These are phyloP conservation scores for Drosophila sechellia DNA, from an alignment of 1,140 invertebrate genomes.

Conservation along the genomic window DNA sequence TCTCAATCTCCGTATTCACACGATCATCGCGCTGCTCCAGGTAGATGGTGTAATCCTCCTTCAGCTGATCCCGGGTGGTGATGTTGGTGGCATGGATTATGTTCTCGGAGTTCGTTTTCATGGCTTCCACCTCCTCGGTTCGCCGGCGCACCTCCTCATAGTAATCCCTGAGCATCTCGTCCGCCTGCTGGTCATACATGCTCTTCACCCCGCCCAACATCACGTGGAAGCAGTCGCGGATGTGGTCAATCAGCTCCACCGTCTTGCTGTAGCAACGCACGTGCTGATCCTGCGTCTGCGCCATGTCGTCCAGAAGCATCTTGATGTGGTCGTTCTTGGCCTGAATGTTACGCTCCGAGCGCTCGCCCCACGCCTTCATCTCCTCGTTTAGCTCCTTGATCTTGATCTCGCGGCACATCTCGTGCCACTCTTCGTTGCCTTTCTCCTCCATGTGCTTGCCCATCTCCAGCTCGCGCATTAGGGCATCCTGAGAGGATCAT, in stretches of 20 bases:
- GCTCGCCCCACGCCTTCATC: constrained; percentile 56
- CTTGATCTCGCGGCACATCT: constrained; percentile 68
- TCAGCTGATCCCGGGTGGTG: constrained; percentile 53
- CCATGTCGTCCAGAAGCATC: constrained; percentile 65
- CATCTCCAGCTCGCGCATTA: constrained; percentile 63
- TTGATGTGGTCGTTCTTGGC: constrained; percentile 66
- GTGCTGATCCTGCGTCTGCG: constrained; percentile 62
- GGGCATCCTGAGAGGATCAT: constrained; percentile 46
- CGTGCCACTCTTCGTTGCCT: constrained; percentile 60
- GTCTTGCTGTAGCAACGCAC: constrained; percentile 46
- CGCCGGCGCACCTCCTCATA: constrained; percentile 63
- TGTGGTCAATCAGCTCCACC: constrained; percentile 70
- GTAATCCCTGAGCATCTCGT: constrained; percentile 67
- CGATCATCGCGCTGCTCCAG: constrained; percentile 68
- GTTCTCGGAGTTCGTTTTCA: constrained; percentile 67
- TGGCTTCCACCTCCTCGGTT: constrained; percentile 60
- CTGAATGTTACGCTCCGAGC: constrained; percentile 42
- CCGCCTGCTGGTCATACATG: constrained; percentile 65
- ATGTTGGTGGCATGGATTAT: constrained; percentile 74
- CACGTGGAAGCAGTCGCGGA: constrained; percentile 60
- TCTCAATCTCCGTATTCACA: constrained; percentile 70
- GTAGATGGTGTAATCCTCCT: constrained; percentile 65
- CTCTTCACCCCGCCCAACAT: constrained; percentile 47
- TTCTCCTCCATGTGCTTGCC: constrained; percentile 62
- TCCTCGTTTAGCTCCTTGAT: constrained; percentile 62